These are phyloP conservation scores for Copsychus sechellarum DNA, from an alignment of 2,113 vertebrate species.

Conservation along the genomic window DNA sequence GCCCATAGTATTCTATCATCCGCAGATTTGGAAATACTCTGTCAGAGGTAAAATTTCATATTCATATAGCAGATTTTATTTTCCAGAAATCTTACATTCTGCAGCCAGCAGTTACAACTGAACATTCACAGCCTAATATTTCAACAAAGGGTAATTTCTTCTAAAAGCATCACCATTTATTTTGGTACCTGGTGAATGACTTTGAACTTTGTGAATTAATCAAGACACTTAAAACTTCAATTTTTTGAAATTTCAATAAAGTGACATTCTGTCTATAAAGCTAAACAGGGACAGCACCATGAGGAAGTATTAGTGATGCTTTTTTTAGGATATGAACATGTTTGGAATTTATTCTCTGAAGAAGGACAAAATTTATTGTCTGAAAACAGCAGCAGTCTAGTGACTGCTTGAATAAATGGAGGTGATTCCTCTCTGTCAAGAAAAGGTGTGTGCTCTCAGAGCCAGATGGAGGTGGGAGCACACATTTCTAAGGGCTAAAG, in stretches of 20 bases:
- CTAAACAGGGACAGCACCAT: neutral
- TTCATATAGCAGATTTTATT: neutral
- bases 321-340: neutral
- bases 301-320: neutral
- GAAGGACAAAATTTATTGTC: neutral
- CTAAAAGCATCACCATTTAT: neutral
- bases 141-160: neutral
- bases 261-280: neutral
- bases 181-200: neutral
- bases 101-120: neutral
- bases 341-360: neutral
- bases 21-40: neutral
- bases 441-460: slow-evolving; percentile 55
- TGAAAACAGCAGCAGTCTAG: neutral
- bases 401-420: neutral
- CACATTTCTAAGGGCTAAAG: slow-evolving; percentile 68
- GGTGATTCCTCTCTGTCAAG: neutral
- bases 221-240: neutral
- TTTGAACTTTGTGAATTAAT: neutral
- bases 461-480: slow-evolving; percentile 70
- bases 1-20: no score
- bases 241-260: neutral
- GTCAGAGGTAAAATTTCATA: neutral
- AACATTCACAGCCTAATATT: neutral
- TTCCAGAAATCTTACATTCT: neutral